Evolutionary conservation across 1,140 invertebrate species (phyloP).

Genomic region (Zaprionus capensis): DNA sequence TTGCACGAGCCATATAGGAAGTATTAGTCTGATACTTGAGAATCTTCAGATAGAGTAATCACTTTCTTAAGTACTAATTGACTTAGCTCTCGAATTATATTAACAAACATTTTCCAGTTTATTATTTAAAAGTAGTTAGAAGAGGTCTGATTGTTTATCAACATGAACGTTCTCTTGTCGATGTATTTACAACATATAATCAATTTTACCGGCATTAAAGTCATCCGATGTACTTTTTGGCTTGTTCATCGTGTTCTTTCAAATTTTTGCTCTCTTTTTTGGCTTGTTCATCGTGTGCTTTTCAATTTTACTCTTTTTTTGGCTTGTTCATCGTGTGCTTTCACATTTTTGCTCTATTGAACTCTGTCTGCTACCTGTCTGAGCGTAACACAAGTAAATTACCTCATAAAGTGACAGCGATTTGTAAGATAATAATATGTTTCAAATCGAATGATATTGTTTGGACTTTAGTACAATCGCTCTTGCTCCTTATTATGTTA

Average conservation of each 20-base stretch:
- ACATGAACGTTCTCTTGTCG: no score
- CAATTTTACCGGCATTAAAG: background rate
- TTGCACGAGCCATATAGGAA: conserved; percentile 1
- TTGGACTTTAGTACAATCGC: background rate
- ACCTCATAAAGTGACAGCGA: background rate
- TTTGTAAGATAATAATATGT: background rate
- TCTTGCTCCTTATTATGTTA: background rate
- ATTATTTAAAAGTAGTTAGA: no score
- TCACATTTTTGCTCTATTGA: no score
- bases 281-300: background rate
- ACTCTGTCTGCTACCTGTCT: background rate
- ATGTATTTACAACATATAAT: background rate
- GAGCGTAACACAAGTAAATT: background rate
- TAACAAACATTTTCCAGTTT: background rate
- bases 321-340: background rate
- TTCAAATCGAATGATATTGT: background rate
- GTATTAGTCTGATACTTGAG: background rate
- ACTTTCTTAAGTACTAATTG: background rate
- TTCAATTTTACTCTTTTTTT: no score
- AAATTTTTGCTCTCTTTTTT: background rate
- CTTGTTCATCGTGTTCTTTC: background rate
- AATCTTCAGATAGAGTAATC: background rate
- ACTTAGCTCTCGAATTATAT: background rate
- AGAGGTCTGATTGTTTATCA: no score
- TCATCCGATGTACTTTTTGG: background rate